Evolutionary conservation across 2,797 vertebrate genomes (phyloP).

Genomic region (Mus caroli): DNA sequence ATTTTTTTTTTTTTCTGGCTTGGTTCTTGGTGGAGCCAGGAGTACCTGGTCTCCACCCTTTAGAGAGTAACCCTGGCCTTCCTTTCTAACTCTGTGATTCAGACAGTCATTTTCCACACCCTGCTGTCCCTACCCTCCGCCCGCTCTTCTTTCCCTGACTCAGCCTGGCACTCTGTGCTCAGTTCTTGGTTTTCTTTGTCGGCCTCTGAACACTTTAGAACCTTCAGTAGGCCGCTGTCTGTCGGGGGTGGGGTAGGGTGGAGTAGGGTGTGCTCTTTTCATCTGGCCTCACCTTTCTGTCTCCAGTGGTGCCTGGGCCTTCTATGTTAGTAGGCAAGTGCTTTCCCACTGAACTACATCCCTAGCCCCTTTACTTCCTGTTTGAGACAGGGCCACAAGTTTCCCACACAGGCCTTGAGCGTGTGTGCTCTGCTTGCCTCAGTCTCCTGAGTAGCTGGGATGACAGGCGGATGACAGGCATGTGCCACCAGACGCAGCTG

Average conservation of each 20-base stretch:
- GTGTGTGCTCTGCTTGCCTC: neutral
- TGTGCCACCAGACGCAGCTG: neutral
- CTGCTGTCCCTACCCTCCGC: slow-evolving; percentile 25
- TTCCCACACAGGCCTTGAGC: neutral
- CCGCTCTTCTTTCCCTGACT: slow-evolving; percentile 43
- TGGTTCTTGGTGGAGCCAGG: slow-evolving; percentile 50
- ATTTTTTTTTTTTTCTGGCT: slow-evolving; percentile 59
- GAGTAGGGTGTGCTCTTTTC: neutral
- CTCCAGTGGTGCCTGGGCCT: neutral
- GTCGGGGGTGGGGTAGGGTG: neutral
- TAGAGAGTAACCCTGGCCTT: slow-evolving; percentile 12
- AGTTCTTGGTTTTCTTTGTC: neutral
- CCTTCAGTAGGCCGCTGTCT: neutral
- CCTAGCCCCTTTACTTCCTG: neutral
- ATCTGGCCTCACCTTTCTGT: neutral
- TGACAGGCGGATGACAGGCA: neutral
- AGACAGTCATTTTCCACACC: neutral
- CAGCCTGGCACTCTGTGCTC: neutral
- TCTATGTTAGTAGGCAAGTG: neutral
- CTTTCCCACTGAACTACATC: neutral
- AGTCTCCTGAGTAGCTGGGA: neutral
- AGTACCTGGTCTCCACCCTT: slow-evolving; percentile 59
- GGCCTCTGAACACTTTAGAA: neutral
- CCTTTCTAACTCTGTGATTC: slow-evolving; percentile 65
- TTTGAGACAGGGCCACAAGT: neutral